Evolutionary conservation across 1,140 invertebrate genomes (phyloP).

Genomic region (Ephestia elutella): DNA sequence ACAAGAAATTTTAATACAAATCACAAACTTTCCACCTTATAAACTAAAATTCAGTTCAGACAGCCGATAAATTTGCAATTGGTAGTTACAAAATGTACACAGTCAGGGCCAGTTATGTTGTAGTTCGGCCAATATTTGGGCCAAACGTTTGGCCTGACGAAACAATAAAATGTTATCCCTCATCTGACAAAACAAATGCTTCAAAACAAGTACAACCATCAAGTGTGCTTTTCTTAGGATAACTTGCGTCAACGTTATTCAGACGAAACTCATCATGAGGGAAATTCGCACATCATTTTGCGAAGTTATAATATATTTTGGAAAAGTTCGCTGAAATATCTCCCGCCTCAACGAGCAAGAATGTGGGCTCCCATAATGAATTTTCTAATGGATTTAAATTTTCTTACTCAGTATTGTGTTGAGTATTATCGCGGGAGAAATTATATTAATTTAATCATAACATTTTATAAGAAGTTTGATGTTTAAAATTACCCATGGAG

Average conservation of each 20-base stretch:
- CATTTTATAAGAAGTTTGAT: too few relatives aligned
- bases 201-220: too few relatives aligned
- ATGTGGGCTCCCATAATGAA: not conserved
- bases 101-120: too few relatives aligned
- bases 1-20: not conserved
- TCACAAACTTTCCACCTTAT: not conserved
- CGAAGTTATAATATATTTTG: constrained; percentile 2
- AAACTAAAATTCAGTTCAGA: not conserved
- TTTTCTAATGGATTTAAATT: constrained; percentile 2
- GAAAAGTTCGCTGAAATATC: not conserved
- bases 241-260: not conserved
- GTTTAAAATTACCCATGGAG: too few relatives aligned
- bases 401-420: not conserved
- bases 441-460: not conserved
- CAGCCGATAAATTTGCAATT: not conserved
- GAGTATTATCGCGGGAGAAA: not conserved
- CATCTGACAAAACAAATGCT: too few relatives aligned
- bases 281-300: not conserved
- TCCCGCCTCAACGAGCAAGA: not conserved
- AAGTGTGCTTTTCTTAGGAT: not conserved
- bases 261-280: not conserved
- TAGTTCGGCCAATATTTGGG: too few relatives aligned
- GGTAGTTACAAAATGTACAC: too few relatives aligned
- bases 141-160: too few relatives aligned
- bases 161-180: too few relatives aligned